Percentiles rank a stretch among this genome's conserved stretches.
Evolutionary conservation across 2,113 vertebrate genomes (phyloP).

Genomic region (Microcebus tavaratra): DNA sequence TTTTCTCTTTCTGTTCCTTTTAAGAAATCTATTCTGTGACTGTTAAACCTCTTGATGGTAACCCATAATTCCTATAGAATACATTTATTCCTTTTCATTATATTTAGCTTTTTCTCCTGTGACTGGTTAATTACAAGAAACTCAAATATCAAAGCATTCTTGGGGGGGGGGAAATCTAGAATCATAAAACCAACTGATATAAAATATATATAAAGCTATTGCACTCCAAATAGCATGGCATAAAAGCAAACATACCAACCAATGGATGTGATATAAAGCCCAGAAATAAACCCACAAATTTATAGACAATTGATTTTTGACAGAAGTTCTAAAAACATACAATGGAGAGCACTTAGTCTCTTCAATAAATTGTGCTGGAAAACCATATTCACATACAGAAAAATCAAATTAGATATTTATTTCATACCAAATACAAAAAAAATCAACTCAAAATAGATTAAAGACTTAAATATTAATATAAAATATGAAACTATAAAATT

Average conservation of each 20-base stretch:
- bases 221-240: neutral
- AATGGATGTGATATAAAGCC: neutral
- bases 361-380: neutral
- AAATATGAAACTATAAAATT: neutral
- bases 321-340: neutral
- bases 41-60: neutral
- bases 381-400: neutral
- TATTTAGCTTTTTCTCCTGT: neutral
- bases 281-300: neutral
- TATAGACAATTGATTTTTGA: neutral
- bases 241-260: neutral
- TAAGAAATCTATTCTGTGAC: no score
- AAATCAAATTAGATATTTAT: neutral
- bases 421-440: neutral
- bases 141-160: neutral
- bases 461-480: neutral
- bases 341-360: neutral
- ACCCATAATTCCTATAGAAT: neutral
- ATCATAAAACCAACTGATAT: neutral
- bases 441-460: neutral
- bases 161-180: neutral
- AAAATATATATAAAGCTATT: neutral
- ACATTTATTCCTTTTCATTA: neutral
- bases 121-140: neutral
- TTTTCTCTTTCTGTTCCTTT: neutral